A percentile compares a stretch with the other conserved stretches of the same genome.
Conservation (phyloP, 1,140 invertebrate genomes). For the Steinernema khuongi region DNA sequence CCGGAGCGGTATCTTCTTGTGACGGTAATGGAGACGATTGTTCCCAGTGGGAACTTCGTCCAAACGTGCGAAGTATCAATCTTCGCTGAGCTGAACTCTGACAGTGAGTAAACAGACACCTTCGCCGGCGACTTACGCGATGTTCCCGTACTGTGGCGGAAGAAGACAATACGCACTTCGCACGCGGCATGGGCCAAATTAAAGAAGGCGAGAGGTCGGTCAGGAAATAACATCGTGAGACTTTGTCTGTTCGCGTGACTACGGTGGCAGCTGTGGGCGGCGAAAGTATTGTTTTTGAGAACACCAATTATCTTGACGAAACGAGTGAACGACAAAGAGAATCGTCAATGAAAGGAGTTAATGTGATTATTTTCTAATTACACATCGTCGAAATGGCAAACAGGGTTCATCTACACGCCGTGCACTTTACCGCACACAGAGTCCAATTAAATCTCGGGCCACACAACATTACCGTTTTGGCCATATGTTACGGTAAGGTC, state of each 20-base stretch:
- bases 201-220: not conserved
- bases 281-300: conserved; percentile 2
- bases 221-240: not conserved
- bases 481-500: too few species aligned
- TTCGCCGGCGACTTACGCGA: not conserved
- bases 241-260: not conserved
- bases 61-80: conserved; percentile 1
- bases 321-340: conserved; percentile 4
- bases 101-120: not conserved
- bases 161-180: not conserved
- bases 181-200: not conserved
- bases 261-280: not conserved
- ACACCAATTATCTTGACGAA: not conserved
- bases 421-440: not conserved
- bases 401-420: not conserved
- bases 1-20: not conserved
- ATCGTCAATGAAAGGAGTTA: not conserved
- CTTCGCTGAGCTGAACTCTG: not conserved
- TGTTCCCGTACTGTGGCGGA: not conserved
- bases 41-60: not conserved
- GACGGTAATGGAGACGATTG: not conserved
- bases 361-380: conserved; percentile 16
- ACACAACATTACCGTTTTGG: too few species aligned
- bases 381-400: conserved; percentile 12
- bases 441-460: not conserved